phyloP scores from a whole-genome alignment of 2,888 invertebrate genomes.

The Liodrosophila aerea region DNA sequence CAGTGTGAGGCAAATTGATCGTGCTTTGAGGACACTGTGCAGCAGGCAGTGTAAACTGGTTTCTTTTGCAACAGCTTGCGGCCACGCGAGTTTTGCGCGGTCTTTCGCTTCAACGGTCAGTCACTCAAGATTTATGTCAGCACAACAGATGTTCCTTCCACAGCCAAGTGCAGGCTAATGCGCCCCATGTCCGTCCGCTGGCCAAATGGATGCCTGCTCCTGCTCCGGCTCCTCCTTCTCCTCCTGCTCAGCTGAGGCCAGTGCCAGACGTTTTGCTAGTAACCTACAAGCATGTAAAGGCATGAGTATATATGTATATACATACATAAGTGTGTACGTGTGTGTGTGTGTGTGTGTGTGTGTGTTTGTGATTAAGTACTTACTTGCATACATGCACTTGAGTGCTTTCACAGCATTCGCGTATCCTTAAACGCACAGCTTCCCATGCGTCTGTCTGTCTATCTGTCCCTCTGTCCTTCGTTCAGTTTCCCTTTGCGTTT shows the following conservation, averaged over 20 bases:
- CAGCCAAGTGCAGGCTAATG: slow-evolving; percentile 62
- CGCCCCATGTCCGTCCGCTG: slow-evolving; percentile 13
- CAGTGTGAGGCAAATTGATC: no score
- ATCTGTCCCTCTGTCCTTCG: background rate
- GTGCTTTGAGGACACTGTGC: no score
- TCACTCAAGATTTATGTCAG: slow-evolving; percentile 79
- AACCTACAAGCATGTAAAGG: slow-evolving; percentile 59
- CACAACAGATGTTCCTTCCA: slow-evolving; percentile 69
- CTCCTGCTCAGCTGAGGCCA: slow-evolving; percentile 10
- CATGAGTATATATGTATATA: background rate
- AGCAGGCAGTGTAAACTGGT: slow-evolving; percentile 11
- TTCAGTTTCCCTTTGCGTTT: slow-evolving; percentile 49
- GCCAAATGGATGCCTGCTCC: slow-evolving; percentile 24
- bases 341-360: slow-evolving; percentile 2
- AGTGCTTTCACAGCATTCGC: slow-evolving; percentile 48
- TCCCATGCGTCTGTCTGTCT: slow-evolving; percentile 17
- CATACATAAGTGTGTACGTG: slow-evolving; percentile 4
- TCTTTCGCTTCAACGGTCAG: slow-evolving; percentile 78
- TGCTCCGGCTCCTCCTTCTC: slow-evolving; percentile 5
- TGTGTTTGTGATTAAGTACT: slow-evolving; percentile 64
- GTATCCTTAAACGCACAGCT: slow-evolving; percentile 49
- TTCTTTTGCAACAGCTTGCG: slow-evolving; percentile 48
- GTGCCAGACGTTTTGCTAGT: slow-evolving; percentile 59
- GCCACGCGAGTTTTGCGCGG: slow-evolving; percentile 64
- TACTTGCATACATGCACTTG: slow-evolving; percentile 71